These are phyloP conservation scores for Enteromius paludinosus DNA, from an alignment of 2,797 vertebrate species.

Conservation along the genomic window DNA sequence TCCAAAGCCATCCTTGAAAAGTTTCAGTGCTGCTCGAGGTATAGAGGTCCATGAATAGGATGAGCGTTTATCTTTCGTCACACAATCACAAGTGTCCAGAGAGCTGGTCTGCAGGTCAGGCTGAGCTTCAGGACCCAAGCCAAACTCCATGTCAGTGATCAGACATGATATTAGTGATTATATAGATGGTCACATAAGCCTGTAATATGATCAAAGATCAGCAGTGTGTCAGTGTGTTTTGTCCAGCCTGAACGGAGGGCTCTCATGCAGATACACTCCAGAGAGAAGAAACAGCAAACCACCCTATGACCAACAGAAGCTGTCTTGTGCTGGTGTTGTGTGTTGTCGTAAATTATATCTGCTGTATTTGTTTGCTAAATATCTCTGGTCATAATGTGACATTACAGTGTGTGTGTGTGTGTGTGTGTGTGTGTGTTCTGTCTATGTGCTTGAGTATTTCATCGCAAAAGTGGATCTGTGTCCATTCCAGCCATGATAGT, in stretches of 20 bases:
- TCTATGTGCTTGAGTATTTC: not conserved
- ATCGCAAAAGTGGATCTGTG: not conserved
- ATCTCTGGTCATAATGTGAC: not conserved
- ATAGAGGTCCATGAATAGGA: not conserved
- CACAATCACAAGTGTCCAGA: not conserved
- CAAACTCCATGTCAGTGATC: not conserved
- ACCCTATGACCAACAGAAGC: not conserved
- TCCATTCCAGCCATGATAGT: not conserved
- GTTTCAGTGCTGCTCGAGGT: too few species aligned
- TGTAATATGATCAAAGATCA: not conserved
- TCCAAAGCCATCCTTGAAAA: not conserved
- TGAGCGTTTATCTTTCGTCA: not conserved
- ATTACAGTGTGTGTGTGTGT: not conserved
- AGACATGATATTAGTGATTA: not conserved
- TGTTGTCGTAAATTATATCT: not conserved
- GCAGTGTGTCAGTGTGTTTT: not conserved
- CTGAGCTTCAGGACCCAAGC: not conserved
- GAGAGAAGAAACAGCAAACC: not conserved
- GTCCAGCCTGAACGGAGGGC: not conserved
- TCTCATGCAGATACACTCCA: not conserved
- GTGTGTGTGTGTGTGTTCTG: not conserved
- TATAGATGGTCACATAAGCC: not conserved
- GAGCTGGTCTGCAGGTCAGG: constrained; percentile 16
- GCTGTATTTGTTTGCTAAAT: not conserved
- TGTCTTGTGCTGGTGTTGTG: not conserved